Evolutionary conservation across 2,113 vertebrate genomes (phyloP).

Genomic region (Oryzias woworae): DNA sequence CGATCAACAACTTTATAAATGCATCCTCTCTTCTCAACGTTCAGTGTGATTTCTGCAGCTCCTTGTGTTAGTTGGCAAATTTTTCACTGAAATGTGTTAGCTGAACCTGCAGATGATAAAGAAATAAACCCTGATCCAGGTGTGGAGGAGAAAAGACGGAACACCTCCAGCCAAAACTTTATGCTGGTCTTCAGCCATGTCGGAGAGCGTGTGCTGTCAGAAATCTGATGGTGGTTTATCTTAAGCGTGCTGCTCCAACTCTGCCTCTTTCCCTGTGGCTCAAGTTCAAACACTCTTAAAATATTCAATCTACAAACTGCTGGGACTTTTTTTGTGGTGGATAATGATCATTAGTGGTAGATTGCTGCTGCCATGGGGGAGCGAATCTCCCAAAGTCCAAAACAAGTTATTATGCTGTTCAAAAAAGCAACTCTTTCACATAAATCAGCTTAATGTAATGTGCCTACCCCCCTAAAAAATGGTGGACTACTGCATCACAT

Average conservation of each 20-base stretch:
- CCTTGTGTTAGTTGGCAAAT: too few relatives aligned
- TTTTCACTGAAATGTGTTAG: not conserved
- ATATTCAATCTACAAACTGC: too few relatives aligned
- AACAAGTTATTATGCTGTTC: slow-evolving; percentile 22
- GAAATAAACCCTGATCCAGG: slow-evolving; percentile 39
- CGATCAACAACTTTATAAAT: too few relatives aligned
- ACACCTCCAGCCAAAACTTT: not conserved
- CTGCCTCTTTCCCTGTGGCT: too few relatives aligned
- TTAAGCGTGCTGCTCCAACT: not conserved
- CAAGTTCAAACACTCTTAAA: too few relatives aligned
- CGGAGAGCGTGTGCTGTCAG: not conserved
- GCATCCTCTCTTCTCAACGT: too few relatives aligned
- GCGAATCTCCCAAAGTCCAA: slow-evolving; percentile 8
- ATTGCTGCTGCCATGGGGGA: too few relatives aligned
- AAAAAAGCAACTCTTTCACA: slow-evolving; percentile 26
- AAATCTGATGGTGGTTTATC: not conserved
- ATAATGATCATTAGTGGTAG: too few relatives aligned
- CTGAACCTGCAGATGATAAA: slow-evolving; percentile 15
- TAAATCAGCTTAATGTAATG: not conserved
- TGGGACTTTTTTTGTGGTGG: too few relatives aligned
- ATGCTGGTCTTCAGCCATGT: not conserved
- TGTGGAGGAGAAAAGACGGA: not conserved
- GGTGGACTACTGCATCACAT: too few relatives aligned
- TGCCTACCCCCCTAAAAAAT: too few relatives aligned
- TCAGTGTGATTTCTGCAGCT: too few relatives aligned